Base-by-base conservation (phyloP, 2,113 vertebrate genomes). In the Neopipo cinnamomea region DNA sequence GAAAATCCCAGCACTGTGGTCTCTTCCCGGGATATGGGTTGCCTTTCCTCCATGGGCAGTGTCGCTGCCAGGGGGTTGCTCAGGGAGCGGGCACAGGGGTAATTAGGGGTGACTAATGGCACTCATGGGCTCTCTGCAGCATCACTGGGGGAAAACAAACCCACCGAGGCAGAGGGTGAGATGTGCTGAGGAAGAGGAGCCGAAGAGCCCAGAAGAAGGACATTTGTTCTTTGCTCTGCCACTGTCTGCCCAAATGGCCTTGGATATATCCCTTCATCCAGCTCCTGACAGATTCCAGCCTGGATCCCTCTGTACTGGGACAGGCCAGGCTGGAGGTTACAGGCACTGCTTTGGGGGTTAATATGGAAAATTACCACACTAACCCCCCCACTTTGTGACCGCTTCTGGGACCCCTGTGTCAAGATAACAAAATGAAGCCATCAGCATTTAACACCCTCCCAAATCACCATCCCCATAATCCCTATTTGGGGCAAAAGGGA, bases 241-340 rank as follows among this genome's bases (percentile, higher is more conserved):
- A 58, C 44, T 0, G 0, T 37, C 27, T 56, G 27, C 21, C 65
- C 20, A 7, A 7, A 5, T 2, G 5, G 59, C 65, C 71, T 37
- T 62, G 61, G 49, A 8, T n/a, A 39, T 25, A 55, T 52, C 78
- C 42, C 55, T 74, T 70, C 37, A 58, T 8, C 49, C 41, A 39
- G 35, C 20, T 14, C 23, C 1, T 16, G 15, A 11, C 3, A 1
- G 31, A n/a, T 66, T 23, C 46, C 66, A 55, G 30, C 19, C 44
- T 5, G 1, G 39, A 39, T 6, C n/a, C 30, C 19, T 49, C 4
- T 2, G 28, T 7, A 27, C 31, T 30, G 81, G 70, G 16, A 52
- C 17, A 52, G 37, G 58, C 20, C 24, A 13, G 71, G 12, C 24
- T 65, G 70, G 42, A 37, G 12, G 44, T 22, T 15, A 11, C 41